Evolutionary conservation across 2,113 vertebrate species (phyloP).

Genomic region (Notothenia coriiceps): DNA sequence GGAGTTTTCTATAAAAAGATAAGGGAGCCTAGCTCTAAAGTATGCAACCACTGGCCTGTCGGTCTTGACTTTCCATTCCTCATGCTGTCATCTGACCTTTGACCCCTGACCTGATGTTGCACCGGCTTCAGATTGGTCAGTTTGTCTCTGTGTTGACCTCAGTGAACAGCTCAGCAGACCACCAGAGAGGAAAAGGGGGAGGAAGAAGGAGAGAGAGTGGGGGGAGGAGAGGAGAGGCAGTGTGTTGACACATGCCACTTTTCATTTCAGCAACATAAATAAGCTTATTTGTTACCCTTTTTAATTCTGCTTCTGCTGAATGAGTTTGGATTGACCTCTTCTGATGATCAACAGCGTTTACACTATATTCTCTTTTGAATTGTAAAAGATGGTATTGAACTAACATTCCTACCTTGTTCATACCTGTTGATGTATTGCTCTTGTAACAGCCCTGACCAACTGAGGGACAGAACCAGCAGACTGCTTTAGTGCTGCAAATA

Average conservation of each 20-base stretch:
- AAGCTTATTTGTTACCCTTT: neutral
- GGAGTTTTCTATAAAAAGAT: slow-evolving; percentile 43
- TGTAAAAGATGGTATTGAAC: neutral
- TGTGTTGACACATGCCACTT: slow-evolving; percentile 9
- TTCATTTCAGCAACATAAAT: neutral
- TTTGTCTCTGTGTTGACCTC: slow-evolving; percentile 59
- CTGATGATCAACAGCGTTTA: neutral
- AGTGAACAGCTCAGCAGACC: slow-evolving; percentile 55
- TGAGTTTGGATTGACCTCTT: neutral
- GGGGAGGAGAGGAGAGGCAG: slow-evolving; percentile 1
- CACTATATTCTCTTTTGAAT: neutral
- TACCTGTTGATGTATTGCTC: neutral
- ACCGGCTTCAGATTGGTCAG: slow-evolving; percentile 60
- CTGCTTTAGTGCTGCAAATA: neutral
- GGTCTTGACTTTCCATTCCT: slow-evolving; percentile 64
- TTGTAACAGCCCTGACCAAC: neutral
- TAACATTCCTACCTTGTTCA: neutral
- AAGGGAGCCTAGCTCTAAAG: slow-evolving; percentile 24
- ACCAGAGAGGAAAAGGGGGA: slow-evolving; percentile 53
- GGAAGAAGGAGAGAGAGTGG: neutral
- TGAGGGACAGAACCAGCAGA: neutral
- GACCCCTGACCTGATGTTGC: slow-evolving; percentile 74
- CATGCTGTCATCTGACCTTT: slow-evolving; percentile 61
- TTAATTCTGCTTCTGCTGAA: neutral
- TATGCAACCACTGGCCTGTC: slow-evolving; percentile 30